Conservation (phyloP, 2,888 invertebrate species). For the Ormyrus thymus region DNA sequence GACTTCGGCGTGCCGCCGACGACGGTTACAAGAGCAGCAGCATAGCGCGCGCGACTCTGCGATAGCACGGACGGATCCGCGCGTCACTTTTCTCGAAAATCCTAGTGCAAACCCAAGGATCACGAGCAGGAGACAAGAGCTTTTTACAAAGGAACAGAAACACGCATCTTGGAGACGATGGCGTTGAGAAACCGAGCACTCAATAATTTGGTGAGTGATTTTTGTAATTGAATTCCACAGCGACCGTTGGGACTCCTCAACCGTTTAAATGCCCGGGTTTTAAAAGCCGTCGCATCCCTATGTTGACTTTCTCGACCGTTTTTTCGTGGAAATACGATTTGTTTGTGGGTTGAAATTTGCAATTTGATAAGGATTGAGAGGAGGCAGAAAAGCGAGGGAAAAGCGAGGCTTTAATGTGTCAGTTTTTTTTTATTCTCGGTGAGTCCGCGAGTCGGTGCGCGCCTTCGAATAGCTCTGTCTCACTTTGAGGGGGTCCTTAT, state of each 20-base stretch:
- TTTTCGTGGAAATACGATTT: too few species aligned
- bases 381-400: too few species aligned
- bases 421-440: too few species aligned
- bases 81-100: background rate
- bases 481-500: too few species aligned
- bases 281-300: conserved; percentile 23
- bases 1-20: background rate
- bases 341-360: too few species aligned
- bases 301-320: background rate
- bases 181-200: conserved; percentile 67
- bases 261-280: conserved; percentile 66
- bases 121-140: background rate
- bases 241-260: conserved; percentile 56
- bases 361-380: too few species aligned
- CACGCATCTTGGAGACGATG: conserved; percentile 59
- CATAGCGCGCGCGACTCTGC: conserved; percentile 37
- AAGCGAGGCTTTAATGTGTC: too few species aligned
- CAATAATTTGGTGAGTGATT: conserved; percentile 64
- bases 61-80: background rate
- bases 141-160: background rate
- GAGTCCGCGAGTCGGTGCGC: too few species aligned
- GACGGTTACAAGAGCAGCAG: conserved; percentile 24
- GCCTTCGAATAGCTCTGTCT: too few species aligned
- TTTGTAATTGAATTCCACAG: conserved; percentile 1
- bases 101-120: background rate